Conservation (phyloP, 2,888 invertebrate species). For the Brachyptera putata region DNA sequence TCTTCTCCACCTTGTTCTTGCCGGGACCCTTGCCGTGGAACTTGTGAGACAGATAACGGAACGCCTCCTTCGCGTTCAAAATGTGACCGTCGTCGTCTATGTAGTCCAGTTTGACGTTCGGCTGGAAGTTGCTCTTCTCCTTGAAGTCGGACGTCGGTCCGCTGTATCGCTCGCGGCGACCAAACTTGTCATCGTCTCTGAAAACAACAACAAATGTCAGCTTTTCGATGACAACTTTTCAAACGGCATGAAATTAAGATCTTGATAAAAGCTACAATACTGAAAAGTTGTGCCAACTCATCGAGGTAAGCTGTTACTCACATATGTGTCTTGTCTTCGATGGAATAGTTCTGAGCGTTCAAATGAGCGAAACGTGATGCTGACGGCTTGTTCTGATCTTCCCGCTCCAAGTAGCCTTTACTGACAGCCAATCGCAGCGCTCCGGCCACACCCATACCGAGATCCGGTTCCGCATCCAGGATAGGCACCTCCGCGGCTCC, state of each 20-base stretch:
- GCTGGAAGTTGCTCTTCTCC: slow-evolving; percentile 86
- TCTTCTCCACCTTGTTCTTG: slow-evolving; percentile 95
- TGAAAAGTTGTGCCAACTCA: too few relatives aligned
- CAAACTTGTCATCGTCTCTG: slow-evolving; percentile 75
- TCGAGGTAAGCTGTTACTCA: slow-evolving; percentile 39
- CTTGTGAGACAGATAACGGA: slow-evolving; percentile 89
- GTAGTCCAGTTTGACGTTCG: slow-evolving; percentile 93
- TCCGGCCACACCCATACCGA: slow-evolving; percentile 87
- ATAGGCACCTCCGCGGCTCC: slow-evolving; percentile 59
- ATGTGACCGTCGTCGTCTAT: slow-evolving; percentile 94
- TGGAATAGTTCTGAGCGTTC: slow-evolving; percentile 74
- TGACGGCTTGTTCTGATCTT: slow-evolving; percentile 66
- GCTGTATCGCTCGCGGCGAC: slow-evolving; percentile 65
- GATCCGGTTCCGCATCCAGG: slow-evolving; percentile 88
- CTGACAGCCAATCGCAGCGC: slow-evolving; percentile 86
- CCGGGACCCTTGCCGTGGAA: slow-evolving; percentile 99
- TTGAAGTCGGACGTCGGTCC: slow-evolving; percentile 90
- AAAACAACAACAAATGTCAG: neutral
- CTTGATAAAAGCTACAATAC: neutral
- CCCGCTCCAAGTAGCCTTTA: slow-evolving; percentile 89
- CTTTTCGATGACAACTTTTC: neutral
- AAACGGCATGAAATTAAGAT: neutral
- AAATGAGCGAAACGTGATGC: slow-evolving; percentile 69
- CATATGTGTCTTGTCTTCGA: slow-evolving; percentile 72
- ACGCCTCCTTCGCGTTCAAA: slow-evolving; percentile 93